Conservation (phyloP, 2,113 vertebrate genomes). For the Megaleporinus macrocephalus region DNA sequence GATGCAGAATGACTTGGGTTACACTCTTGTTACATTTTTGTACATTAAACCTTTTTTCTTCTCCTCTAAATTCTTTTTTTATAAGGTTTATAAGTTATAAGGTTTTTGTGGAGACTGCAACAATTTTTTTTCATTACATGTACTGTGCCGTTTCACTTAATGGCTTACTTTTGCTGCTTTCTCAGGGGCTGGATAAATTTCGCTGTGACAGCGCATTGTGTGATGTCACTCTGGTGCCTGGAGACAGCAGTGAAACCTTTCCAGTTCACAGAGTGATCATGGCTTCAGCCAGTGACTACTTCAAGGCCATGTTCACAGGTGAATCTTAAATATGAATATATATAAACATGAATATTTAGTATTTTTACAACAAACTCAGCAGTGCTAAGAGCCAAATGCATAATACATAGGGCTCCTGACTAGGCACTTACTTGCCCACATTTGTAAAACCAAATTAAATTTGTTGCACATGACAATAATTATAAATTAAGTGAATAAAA, state of each 20-base stretch:
- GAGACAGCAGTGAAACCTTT: constrained; percentile 75
- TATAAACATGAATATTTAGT: too few species aligned
- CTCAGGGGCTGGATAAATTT: constrained; percentile 75
- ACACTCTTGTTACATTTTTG: too few species aligned
- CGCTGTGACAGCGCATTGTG: constrained; percentile 73
- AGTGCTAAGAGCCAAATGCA: neutral
- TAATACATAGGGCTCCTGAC: neutral
- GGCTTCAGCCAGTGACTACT: constrained; percentile 83
- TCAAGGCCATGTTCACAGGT: constrained; percentile 84
- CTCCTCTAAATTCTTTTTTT: too few species aligned
- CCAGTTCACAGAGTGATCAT: constrained; percentile 81
- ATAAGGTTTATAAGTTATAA: too few species aligned
- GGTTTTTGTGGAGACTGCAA: too few species aligned
- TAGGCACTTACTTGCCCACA: neutral
- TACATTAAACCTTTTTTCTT: too few species aligned
- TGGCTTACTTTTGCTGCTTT: neutral
- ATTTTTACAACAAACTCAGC: too few species aligned
- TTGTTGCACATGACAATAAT: neutral
- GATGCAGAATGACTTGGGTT: too few species aligned
- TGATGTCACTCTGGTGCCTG: constrained; percentile 78
- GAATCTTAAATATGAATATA: neutral
- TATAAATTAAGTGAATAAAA: neutral
- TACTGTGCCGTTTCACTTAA: neutral
- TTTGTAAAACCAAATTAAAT: neutral
- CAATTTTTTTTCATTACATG: too few species aligned